phyloP scores from a whole-genome alignment of 2,113 vertebrate species.

The Zosterops japonicus region DNA sequence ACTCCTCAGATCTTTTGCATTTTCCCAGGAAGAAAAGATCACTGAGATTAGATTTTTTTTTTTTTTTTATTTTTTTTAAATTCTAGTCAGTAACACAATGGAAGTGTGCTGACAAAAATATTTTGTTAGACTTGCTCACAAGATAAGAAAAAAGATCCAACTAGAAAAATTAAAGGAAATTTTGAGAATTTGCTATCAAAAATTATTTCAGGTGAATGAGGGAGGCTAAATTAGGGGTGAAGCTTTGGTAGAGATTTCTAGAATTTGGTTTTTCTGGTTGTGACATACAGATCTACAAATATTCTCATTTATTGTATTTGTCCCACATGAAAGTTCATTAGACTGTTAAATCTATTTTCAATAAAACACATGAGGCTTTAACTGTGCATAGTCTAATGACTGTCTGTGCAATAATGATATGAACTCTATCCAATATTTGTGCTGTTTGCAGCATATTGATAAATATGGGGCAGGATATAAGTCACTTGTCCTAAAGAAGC shows the following conservation, averaged over 20 bases:
- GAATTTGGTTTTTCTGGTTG: background rate
- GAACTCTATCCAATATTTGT: background rate
- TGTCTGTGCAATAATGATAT: background rate
- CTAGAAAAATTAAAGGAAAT: background rate
- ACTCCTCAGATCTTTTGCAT: background rate
- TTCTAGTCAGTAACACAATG: background rate
- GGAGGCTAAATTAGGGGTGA: background rate
- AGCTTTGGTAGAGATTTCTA: background rate
- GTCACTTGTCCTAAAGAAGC: background rate
- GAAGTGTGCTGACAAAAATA: background rate
- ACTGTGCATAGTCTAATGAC: background rate
- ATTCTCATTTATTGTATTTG: background rate
- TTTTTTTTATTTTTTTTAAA: background rate
- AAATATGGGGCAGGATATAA: slow-evolving; percentile 2
- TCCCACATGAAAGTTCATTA: background rate
- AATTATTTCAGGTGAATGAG: background rate
- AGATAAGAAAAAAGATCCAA: background rate
- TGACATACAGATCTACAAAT: background rate
- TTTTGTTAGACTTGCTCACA: background rate
- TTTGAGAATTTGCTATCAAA: background rate
- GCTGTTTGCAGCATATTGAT: background rate
- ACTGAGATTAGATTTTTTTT: background rate
- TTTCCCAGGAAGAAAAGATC: background rate
- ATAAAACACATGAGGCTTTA: background rate
- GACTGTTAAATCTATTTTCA: background rate